phyloP scores from a whole-genome alignment of 2,113 vertebrate genomes.

The Gracilinanus agilis region DNA sequence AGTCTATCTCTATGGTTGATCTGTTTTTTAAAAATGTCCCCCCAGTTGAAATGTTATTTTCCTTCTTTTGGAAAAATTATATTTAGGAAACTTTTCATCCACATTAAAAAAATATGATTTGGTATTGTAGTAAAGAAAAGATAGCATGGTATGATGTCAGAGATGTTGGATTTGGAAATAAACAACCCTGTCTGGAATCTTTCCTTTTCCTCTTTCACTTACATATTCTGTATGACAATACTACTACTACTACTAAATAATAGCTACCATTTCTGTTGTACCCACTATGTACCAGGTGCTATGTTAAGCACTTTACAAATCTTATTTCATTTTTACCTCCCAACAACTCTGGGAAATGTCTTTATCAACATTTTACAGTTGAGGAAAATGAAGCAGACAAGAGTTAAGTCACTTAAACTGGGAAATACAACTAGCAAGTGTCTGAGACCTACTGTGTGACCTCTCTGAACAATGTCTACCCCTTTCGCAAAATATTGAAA shows the following conservation, averaged over 20 bases:
- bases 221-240: background rate
- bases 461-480: background rate
- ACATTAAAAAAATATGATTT: background rate
- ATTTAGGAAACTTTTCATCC: background rate
- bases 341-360: background rate
- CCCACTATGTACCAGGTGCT: background rate
- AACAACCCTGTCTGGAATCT: background rate
- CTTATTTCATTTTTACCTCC: background rate
- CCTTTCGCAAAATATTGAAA: background rate
- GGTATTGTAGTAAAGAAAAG: background rate
- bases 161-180: background rate
- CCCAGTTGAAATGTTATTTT: background rate
- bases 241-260: background rate
- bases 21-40: background rate
- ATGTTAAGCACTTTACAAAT: background rate
- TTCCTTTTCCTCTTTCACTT: background rate
- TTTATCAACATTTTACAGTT: background rate
- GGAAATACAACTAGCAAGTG: background rate
- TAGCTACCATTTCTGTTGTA: background rate
- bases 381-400: background rate
- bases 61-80: background rate
- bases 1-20: background rate
- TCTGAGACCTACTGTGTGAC: background rate
- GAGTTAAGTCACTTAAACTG: background rate
- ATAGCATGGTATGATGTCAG: background rate